phyloP scores from a whole-genome alignment of 2,797 vertebrate species.

The Babyrousa celebensis region DNA sequence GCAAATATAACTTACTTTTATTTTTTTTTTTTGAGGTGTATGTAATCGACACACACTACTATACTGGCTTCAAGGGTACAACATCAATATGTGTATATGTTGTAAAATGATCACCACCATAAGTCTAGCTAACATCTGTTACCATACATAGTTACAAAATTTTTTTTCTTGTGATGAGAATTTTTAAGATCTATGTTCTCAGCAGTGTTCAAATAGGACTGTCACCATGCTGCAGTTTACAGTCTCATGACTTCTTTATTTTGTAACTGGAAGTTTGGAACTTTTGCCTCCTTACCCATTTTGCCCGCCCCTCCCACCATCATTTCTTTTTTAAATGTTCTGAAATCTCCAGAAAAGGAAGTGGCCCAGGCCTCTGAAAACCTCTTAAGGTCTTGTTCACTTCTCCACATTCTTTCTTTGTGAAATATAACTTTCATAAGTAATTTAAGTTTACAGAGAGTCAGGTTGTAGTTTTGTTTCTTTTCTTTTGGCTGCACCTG shows the following conservation, averaged over 20 bases:
- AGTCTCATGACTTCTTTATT: not conserved
- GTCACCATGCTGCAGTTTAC: not conserved
- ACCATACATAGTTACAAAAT: not conserved
- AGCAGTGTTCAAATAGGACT: not conserved
- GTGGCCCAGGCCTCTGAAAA: not conserved
- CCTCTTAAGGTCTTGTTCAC: not conserved
- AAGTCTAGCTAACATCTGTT: not conserved
- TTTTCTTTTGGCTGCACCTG: no score
- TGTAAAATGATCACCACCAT: not conserved
- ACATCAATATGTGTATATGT: not conserved
- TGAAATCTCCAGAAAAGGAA: not conserved
- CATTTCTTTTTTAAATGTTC: not conserved
- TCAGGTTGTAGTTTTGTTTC: not conserved
- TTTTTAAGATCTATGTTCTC: not conserved
- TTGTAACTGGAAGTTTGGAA: not conserved
- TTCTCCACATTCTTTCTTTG: not conserved
- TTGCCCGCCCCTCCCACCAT: not conserved
- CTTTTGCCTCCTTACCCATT: not conserved
- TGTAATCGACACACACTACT: not conserved
- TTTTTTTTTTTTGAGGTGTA: not conserved
- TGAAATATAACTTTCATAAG: not conserved
- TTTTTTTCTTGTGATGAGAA: not conserved
- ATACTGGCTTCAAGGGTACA: not conserved
- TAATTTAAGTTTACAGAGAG: not conserved
- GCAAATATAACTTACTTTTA: slow-evolving; percentile 7